Evolutionary conservation across 2,797 vertebrate genomes (phyloP).

Genomic region (Chrysocyon brachyurus): DNA sequence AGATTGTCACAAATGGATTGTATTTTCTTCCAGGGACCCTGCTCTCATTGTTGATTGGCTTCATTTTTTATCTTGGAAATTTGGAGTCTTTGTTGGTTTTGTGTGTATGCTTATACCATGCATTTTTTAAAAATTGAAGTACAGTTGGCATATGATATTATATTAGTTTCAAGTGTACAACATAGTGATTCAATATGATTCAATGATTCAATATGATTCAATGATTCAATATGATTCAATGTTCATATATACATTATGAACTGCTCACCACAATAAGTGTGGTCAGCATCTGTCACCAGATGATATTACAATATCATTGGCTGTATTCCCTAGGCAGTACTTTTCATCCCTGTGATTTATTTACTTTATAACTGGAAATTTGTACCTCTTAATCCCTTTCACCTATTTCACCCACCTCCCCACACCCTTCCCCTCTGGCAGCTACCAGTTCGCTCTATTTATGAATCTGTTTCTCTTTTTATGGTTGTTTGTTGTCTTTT

Average conservation of each 20-base stretch:
- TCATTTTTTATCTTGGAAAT: not conserved
- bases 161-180: not conserved
- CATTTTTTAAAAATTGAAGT: not conserved
- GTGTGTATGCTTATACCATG: not conserved
- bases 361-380: not conserved
- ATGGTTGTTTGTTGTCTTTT: not conserved
- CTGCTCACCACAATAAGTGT: not conserved
- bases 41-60: not conserved
- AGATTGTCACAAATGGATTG: not conserved
- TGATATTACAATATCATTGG: not conserved
- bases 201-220: too few relatives aligned
- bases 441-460: not conserved
- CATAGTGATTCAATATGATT: not conserved
- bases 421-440: not conserved
- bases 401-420: not conserved
- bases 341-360: not conserved
- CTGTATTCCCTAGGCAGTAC: not conserved
- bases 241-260: not conserved
- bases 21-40: not conserved
- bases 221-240: too few relatives aligned
- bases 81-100: not conserved
- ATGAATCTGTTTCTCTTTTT: not conserved
- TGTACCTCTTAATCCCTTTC: not conserved
- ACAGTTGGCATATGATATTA: not conserved
- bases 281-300: not conserved